Conservation (phyloP, 2,797 vertebrate species). For the Ibycter americanus region DNA sequence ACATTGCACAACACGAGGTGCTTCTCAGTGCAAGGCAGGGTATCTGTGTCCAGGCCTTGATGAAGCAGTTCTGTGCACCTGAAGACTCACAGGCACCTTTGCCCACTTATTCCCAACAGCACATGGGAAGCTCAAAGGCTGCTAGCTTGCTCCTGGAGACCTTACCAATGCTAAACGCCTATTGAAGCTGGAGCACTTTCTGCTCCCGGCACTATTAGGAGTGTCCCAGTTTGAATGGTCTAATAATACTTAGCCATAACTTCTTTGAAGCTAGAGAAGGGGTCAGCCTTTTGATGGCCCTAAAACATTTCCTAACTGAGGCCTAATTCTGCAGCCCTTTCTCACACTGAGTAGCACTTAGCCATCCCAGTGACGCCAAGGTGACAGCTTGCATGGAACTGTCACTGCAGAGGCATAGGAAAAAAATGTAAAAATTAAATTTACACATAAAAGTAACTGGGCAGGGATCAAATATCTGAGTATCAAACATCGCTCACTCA, state of each 20-base stretch:
- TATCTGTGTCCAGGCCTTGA: not conserved
- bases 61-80: not conserved
- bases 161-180: rapidly evolving
- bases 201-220: not conserved
- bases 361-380: not conserved
- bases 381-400: not conserved
- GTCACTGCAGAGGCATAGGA: not conserved
- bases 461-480: not conserved
- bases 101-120: not conserved
- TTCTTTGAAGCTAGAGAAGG: constrained; percentile 12
- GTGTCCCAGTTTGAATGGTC: not conserved
- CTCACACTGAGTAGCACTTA: not conserved
- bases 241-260: constrained; percentile 19
- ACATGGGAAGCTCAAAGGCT: not conserved
- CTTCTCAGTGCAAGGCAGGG: not conserved
- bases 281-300: constrained; percentile 1
- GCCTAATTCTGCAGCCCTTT: not conserved
- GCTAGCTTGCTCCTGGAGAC: constrained; percentile 4
- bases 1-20: not conserved
- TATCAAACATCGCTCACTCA: not conserved
- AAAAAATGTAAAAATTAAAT: not conserved
- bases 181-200: not conserved
- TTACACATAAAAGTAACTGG: not conserved
- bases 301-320: constrained; percentile 30
- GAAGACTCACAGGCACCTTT: not conserved